A percentile compares a stretch with the other conserved stretches of the same genome.
phyloP scores from a whole-genome alignment of 2,113 vertebrate species.

The Bujurquina vittata region DNA sequence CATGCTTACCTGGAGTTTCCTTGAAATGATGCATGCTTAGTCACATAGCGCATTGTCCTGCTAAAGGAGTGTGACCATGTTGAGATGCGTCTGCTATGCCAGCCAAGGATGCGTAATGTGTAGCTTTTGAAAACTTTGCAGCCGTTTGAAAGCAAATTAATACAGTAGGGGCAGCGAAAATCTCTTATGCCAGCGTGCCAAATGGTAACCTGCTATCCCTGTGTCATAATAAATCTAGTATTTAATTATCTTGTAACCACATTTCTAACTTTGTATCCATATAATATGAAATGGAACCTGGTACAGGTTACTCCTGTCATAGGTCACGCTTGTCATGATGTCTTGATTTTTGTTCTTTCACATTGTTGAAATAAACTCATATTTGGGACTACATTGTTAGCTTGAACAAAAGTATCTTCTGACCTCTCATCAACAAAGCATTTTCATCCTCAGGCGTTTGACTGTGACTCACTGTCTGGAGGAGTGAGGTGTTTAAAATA shows the following conservation, averaged over 20 bases:
- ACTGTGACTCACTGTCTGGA: conserved; percentile 58
- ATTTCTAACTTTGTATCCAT: not conserved
- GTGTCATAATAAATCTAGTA: not conserved
- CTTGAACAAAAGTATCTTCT: conserved; percentile 22
- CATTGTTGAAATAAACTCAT: not conserved
- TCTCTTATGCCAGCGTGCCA: not conserved
- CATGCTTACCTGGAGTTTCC: conserved; percentile 15
- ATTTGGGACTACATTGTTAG: conserved; percentile 19
- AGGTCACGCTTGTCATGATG: conserved; percentile 8
- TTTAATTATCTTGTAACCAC: not conserved
- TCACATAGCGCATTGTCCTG: conserved; percentile 4
- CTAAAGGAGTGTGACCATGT: conserved; percentile 1
- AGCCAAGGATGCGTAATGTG: not conserved
- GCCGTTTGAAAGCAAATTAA: not conserved
- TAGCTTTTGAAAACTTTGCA: not conserved
- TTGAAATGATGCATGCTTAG: conserved; percentile 34
- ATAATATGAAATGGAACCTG: not conserved
- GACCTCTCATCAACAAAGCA: conserved; percentile 52
- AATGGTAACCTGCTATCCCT: not conserved
- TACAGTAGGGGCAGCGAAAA: not conserved
- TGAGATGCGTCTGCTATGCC: conserved; percentile 9
- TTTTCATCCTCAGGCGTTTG: conserved; percentile 39
- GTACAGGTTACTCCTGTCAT: not conserved
- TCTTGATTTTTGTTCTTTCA: not conserved
- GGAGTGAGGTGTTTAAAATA: conserved; percentile 51